Evolutionary conservation across 1,140 invertebrate species (phyloP).

Genomic region (Hypothenemus hampei): DNA sequence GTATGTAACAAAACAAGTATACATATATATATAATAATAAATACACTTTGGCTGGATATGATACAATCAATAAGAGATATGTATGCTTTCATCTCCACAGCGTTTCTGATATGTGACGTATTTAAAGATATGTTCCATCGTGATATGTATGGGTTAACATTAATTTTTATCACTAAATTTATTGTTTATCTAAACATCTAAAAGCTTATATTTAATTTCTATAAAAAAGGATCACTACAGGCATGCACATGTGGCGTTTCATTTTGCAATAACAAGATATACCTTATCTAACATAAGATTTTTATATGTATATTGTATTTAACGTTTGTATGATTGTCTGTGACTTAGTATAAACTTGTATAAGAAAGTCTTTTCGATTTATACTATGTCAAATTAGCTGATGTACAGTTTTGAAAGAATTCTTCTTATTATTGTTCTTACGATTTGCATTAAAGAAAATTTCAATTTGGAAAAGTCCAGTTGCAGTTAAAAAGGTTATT

Average conservation of each 20-base stretch:
- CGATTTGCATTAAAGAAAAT: too few relatives aligned
- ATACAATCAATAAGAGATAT: not conserved
- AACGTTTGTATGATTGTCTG: slow-evolving; percentile 41
- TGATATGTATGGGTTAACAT: not conserved
- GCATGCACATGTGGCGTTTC: slow-evolving; percentile 36
- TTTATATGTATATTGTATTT: slow-evolving; percentile 31
- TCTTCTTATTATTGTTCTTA: too few relatives aligned
- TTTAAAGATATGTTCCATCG: not conserved
- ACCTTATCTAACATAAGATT: slow-evolving; percentile 43
- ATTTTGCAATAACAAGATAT: too few relatives aligned
- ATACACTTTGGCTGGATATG: not conserved
- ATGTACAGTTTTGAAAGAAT: too few relatives aligned
- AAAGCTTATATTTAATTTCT: not conserved
- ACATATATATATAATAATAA: not conserved
- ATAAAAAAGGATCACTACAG: slow-evolving; percentile 18
- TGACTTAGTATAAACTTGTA: slow-evolving; percentile 40
- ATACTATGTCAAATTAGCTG: slow-evolving; percentile 34
- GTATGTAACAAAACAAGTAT: slow-evolving; percentile 4
- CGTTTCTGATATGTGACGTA: slow-evolving; percentile 1
- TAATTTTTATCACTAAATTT: not conserved
- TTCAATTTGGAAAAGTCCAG: too few relatives aligned
- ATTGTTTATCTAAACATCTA: slow-evolving; percentile 1
- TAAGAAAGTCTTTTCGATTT: slow-evolving; percentile 19
- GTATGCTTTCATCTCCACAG: slow-evolving; percentile 1
- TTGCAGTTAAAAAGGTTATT: too few relatives aligned